Evolutionary conservation across 1,140 invertebrate species (phyloP).

Genomic region (Diachasma alloeum): DNA sequence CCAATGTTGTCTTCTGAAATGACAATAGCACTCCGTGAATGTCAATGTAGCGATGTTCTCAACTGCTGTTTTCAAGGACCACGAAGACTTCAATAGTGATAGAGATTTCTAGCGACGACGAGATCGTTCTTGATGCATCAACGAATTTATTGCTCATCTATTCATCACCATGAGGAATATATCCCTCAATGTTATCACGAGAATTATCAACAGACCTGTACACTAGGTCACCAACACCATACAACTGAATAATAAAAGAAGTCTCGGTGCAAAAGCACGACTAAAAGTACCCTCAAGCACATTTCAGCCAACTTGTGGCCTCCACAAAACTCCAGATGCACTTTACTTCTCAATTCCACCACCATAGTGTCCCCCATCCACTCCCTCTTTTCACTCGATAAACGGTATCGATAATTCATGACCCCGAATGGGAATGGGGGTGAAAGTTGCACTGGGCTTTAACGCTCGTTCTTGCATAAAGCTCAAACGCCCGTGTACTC

Average conservation of each 20-base stretch:
- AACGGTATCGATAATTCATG: constrained; percentile 23
- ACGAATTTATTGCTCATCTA: too few relatives aligned
- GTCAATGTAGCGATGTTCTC: too few relatives aligned
- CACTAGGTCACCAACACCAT: too few relatives aligned
- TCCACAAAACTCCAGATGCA: background rate
- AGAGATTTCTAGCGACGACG: too few relatives aligned
- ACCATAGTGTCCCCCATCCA: background rate
- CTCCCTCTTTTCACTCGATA: constrained; percentile 1
- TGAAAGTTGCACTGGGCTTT: background rate
- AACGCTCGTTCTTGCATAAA: background rate
- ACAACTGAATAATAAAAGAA: background rate
- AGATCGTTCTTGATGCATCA: too few relatives aligned
- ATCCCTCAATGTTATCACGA: too few relatives aligned
- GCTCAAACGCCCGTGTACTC: background rate
- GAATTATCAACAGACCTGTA: too few relatives aligned
- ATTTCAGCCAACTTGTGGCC: background rate
- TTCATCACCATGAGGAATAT: too few relatives aligned
- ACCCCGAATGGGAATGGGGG: background rate
- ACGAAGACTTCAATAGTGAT: too few relatives aligned
- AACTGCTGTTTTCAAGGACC: too few relatives aligned
- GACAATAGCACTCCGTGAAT: too few relatives aligned
- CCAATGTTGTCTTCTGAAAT: too few relatives aligned
- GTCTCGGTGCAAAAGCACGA: background rate
- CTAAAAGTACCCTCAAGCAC: background rate
- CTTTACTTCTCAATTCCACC: background rate